A percentile compares a stretch with the other conserved stretches of the same genome.
Evolutionary conservation across 2,797 vertebrate species (phyloP).

Genomic region (Muraenolepis orangiensis): DNA sequence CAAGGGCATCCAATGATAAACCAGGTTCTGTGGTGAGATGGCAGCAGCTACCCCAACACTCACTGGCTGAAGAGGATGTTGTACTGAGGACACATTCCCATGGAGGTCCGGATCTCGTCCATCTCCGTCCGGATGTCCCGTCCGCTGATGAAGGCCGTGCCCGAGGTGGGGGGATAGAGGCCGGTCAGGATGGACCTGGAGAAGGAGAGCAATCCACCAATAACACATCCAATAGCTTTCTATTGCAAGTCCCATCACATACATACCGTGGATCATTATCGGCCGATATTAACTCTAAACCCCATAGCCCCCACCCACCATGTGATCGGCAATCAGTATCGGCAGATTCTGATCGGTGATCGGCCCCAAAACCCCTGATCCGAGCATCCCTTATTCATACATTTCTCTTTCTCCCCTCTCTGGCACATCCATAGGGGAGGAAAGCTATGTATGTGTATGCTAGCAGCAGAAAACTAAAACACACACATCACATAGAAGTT

Average conservation of each 20-base stretch:
- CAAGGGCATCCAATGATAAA: neutral
- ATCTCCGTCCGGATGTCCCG: constrained; percentile 87
- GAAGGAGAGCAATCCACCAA: neutral
- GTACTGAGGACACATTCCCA: constrained; percentile 95
- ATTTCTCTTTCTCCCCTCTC: no score
- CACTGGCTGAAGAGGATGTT: constrained; percentile 94
- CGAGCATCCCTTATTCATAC: no score
- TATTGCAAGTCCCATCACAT: no score
- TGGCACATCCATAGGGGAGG: no score
- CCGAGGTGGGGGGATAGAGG: constrained; percentile 88
- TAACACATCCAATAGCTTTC: neutral
- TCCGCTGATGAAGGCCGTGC: constrained; percentile 85
- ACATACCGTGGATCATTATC: no score
- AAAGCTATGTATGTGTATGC: no score
- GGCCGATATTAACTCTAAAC: no score
- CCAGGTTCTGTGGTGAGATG: neutral
- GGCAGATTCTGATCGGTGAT: no score
- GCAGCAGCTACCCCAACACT: constrained; percentile 46
- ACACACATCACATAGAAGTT: neutral
- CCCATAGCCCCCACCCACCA: no score
- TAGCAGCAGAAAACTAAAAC: neutral
- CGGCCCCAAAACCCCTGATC: no score
- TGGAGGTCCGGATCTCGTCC: constrained; percentile 76
- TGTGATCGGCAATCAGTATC: no score
- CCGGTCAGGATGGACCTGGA: constrained; percentile 90